These are phyloP conservation scores for Atethmia centrago DNA, from an alignment of 2,888 invertebrate species.

Conservation along the genomic window DNA sequence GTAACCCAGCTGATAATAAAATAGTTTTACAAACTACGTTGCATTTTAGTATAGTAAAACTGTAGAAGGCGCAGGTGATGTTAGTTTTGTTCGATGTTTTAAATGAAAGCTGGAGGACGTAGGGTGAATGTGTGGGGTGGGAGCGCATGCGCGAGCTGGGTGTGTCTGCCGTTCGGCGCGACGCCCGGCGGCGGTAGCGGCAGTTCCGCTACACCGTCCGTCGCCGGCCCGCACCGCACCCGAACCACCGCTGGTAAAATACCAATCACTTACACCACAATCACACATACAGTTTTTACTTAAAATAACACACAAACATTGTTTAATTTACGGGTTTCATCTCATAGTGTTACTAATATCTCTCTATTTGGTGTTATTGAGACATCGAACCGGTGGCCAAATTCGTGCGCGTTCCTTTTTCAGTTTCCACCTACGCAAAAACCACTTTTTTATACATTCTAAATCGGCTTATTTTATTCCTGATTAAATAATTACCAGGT, in stretches of 20 bases:
- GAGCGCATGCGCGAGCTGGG: conserved; percentile 87
- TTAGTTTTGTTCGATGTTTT: conserved; percentile 64
- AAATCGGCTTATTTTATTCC: conserved; percentile 39
- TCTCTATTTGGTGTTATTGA: conserved; percentile 54
- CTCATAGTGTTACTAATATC: conserved; percentile 44
- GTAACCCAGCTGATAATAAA: conserved; percentile 1
- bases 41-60: conserved; percentile 17
- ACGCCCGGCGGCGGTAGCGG: conserved; percentile 79
- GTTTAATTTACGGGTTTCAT: conserved; percentile 21
- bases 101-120: conserved; percentile 64
- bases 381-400: conserved; percentile 65
- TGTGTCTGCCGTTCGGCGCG: conserved; percentile 82
- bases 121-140: conserved; percentile 69
- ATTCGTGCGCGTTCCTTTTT: conserved; percentile 78
- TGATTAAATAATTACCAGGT: conserved; percentile 35
- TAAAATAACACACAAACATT: conserved; percentile 40
- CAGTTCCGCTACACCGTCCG: conserved; percentile 82
- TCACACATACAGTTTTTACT: conserved; percentile 48
- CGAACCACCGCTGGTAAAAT: conserved; percentile 73
- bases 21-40: conserved; percentile 9
- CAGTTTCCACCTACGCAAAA: conserved; percentile 78
- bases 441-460: conserved; percentile 66
- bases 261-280: conserved; percentile 65
- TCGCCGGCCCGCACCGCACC: conserved; percentile 69
- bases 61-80: conserved; percentile 60